A percentile compares a stretch with the other conserved stretches of the same genome.
Conservation (phyloP, 2,888 invertebrate genomes). For the Parapristionchus giblindavisi region DNA sequence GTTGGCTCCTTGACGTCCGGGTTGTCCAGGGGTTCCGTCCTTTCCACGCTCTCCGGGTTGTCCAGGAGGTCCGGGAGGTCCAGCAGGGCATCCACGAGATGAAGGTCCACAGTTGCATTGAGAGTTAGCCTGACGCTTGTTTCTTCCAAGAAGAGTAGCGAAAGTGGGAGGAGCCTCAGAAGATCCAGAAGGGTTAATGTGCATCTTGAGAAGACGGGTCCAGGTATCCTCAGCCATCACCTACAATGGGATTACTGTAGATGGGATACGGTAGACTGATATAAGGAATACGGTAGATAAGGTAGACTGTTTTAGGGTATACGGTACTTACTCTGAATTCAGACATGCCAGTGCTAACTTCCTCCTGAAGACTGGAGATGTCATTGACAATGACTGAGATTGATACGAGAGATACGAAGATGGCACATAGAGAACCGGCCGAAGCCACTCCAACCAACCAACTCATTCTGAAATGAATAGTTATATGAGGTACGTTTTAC, state of each 20-base stretch:
- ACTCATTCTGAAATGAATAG: no score
- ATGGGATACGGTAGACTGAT: not conserved
- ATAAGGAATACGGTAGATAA: not conserved
- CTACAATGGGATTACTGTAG: slow-evolving; percentile 36
- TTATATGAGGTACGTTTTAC: no score
- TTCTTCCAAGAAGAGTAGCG: slow-evolving; percentile 33
- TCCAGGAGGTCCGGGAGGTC: slow-evolving; percentile 57
- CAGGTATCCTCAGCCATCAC: slow-evolving; percentile 29
- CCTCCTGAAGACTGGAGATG: slow-evolving; percentile 51
- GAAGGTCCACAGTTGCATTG: slow-evolving; percentile 36
- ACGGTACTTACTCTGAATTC: slow-evolving; percentile 46
- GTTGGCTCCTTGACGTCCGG: slow-evolving; percentile 51
- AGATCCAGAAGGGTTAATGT: slow-evolving; percentile 34
- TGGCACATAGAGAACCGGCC: slow-evolving; percentile 51
- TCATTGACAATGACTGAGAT: slow-evolving; percentile 55
- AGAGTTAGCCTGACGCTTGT: slow-evolving; percentile 35
- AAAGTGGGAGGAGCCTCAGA: slow-evolving; percentile 35
- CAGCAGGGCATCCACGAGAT: slow-evolving; percentile 49
- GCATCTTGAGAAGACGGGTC: slow-evolving; percentile 34
- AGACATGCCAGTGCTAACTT: slow-evolving; percentile 49
- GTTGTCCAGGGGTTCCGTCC: slow-evolving; percentile 51
- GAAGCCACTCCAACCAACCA: slow-evolving; percentile 48
- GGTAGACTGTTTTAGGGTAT: not conserved
- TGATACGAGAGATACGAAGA: slow-evolving; percentile 48
- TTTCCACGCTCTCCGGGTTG: slow-evolving; percentile 52